phyloP scores from a whole-genome alignment of 2,113 vertebrate genomes.

The Caretta caretta region DNA sequence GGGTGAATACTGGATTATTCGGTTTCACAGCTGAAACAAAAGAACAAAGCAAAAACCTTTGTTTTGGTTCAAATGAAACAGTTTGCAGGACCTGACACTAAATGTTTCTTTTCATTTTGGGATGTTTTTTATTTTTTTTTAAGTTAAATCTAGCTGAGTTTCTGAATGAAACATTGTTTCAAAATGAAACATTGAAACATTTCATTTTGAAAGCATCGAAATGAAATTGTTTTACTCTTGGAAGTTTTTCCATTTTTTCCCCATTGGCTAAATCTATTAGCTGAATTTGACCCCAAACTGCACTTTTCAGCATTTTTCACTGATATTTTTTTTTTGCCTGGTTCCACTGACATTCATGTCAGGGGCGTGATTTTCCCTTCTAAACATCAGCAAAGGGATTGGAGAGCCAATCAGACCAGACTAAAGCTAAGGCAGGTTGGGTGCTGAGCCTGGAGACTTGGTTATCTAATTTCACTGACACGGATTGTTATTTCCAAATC shows the following conservation, averaged over 20 bases:
- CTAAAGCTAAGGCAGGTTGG: not conserved
- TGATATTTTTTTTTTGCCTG: no score
- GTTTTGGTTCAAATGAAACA: not conserved
- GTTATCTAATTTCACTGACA: not conserved
- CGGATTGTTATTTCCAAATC: not conserved
- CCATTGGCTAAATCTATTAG: not conserved
- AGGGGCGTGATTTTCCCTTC: not conserved
- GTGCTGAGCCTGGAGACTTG: not conserved
- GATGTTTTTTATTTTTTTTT: not conserved
- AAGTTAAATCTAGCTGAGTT: not conserved
- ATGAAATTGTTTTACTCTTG: not conserved
- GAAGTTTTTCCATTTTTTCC: not conserved
- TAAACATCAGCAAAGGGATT: not conserved
- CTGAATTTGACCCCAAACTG: not conserved
- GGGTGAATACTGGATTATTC: not conserved
- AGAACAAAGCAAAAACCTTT: not conserved
- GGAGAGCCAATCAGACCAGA: not conserved
- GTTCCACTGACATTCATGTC: not conserved
- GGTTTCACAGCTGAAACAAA: not conserved
- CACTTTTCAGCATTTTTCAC: not conserved
- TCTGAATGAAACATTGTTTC: not conserved
- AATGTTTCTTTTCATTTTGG: not conserved
- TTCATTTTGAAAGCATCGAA: not conserved
- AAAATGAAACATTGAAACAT: not conserved
- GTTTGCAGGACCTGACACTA: not conserved